Percentiles rank a stretch among this genome's conserved stretches.
phyloP scores from a whole-genome alignment of 1,140 invertebrate genomes.

The Brachionus sp. region DNA sequence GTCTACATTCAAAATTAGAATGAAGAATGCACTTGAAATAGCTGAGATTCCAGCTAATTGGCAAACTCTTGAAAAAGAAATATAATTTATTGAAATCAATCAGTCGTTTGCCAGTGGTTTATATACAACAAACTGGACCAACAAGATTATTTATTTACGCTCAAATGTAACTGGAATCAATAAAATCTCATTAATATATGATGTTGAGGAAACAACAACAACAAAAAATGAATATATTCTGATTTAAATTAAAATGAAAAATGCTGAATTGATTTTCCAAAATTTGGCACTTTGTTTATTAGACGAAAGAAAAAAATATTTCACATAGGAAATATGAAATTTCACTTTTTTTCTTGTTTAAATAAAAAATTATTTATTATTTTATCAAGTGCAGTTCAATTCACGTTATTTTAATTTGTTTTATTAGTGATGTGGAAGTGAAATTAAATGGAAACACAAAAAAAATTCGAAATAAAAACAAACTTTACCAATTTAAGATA shows the following conservation, averaged over 20 bases:
- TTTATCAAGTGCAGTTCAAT: slow-evolving; percentile 17
- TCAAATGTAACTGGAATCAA: slow-evolving; percentile 2
- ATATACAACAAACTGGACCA: neutral
- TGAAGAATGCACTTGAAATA: slow-evolving; percentile 40
- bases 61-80: slow-evolving; percentile 6
- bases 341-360: slow-evolving; percentile 12
- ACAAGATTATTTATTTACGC: neutral
- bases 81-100: neutral
- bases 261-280: slow-evolving; percentile 3
- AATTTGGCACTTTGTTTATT: slow-evolving; percentile 7
- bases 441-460: neutral
- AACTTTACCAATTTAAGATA: neutral
- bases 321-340: slow-evolving; percentile 30
- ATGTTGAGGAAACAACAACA: neutral
- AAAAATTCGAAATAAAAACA: neutral
- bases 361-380: slow-evolving; percentile 15
- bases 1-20: neutral
- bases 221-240: neutral
- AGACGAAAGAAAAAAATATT: neutral
- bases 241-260: slow-evolving; percentile 9
- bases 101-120: slow-evolving; percentile 16
- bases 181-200: slow-evolving; percentile 15
- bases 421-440: neutral
- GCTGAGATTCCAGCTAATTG: slow-evolving; percentile 10
- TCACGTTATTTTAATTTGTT: neutral